These are phyloP conservation scores for Oeneis ivallda DNA, from an alignment of 2,888 invertebrate genomes.

Conservation along the genomic window DNA sequence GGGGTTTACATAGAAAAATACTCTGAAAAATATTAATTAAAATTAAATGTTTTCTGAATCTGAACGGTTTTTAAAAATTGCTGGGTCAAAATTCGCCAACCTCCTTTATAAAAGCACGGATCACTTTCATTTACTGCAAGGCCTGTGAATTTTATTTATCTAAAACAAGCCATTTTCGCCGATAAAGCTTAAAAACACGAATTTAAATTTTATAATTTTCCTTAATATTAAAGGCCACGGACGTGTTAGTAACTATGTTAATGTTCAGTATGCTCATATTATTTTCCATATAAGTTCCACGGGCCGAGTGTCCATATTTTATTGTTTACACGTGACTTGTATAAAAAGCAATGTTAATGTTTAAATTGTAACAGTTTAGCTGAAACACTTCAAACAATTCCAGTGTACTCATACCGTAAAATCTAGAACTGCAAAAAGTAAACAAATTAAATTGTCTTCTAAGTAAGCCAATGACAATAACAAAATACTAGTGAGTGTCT, in stretches of 20 bases:
- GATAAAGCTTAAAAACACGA: slow-evolving; percentile 7
- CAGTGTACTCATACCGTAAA: slow-evolving; percentile 21
- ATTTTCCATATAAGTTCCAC: slow-evolving; percentile 48
- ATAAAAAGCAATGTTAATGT: slow-evolving; percentile 53
- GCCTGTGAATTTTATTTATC: not conserved
- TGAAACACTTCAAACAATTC: slow-evolving; percentile 34
- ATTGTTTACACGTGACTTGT: slow-evolving; percentile 59
- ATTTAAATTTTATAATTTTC: slow-evolving; percentile 10
- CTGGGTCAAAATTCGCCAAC: no score
- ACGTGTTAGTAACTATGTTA: slow-evolving; percentile 41
- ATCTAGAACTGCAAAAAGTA: slow-evolving; percentile 2
- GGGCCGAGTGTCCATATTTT: slow-evolving; percentile 44
- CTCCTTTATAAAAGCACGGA: no score
- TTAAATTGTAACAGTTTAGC: slow-evolving; percentile 51
- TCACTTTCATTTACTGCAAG: no score
- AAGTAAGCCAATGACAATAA: slow-evolving; percentile 4
- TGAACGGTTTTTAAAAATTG: no score
- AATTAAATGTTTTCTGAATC: no score
- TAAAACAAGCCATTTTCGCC: not conserved
- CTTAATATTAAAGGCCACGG: slow-evolving; percentile 11
- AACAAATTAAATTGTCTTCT: slow-evolving; percentile 19
- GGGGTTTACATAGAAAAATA: no score
- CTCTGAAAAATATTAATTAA: no score
- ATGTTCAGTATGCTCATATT: slow-evolving; percentile 37
- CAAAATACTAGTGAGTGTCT: not conserved